Evolutionary conservation across 2,797 vertebrate species (phyloP), one percentile per base, ranked within the genome.

Genomic region (Manis crassicaudata): DNA sequence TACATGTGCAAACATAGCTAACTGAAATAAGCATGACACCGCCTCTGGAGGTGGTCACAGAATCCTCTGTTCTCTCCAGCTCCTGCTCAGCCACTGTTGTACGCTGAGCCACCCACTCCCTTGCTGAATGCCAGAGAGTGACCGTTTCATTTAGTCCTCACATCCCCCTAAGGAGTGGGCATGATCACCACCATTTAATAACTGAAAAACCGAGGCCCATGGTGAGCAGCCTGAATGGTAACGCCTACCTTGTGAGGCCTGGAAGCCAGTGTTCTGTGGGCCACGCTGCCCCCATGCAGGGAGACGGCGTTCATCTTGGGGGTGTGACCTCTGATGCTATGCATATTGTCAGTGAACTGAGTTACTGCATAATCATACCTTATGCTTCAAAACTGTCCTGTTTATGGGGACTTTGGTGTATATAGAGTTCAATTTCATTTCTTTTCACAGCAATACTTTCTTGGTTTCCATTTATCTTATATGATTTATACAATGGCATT

Each of bases 391-490:
- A 92, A 65, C 84, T 90, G 60, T 62, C 60, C 50, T 60, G 54
- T 88, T 63, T 87, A 70, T 75, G 32, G 40, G 17, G 35, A 77
- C n/a, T 91, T 89, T 43, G 18, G 14, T 72, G 13, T 63, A n/a
- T 60, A 63, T 67, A 32, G 16, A 88, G 6, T 60, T 92, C 65
- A 80, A 63, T 90, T 86, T 73, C 60, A 76, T 94, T 91, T 95
- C 85, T 97, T 95, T 98, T 96, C 91, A 97, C 37, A 62, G 62
- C 90, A 92, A 73, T 97, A 40, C 40, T 97, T 93, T 96, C 96
- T 90, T 94, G 86, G 76, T 96, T 97, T 97, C 88, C 32, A 85
- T 97, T 97, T 97, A 90, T 96, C 70, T 92, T 92, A 65, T 79
- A 94, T 62, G 62, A 67, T 62, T 95, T 90, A 92, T 90, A 87